phyloP scores from a whole-genome alignment of 1,140 invertebrate genomes.

The Cylas formicarius region DNA sequence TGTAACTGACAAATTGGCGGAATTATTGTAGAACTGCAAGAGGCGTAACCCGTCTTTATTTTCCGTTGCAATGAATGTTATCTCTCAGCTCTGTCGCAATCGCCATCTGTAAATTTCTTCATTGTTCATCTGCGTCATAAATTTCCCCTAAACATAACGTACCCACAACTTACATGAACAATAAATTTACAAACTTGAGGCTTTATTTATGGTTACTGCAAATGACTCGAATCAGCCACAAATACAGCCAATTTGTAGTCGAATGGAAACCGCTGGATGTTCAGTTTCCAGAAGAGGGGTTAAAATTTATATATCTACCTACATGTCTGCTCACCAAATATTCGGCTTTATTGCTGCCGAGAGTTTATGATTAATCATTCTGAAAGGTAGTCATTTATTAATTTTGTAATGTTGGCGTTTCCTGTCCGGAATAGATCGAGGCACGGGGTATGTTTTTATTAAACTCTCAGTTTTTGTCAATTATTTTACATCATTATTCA shows the following conservation, averaged over 20 bases:
- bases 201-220: neutral
- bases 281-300: slow-evolving; percentile 6
- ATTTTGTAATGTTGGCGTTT: too few species aligned
- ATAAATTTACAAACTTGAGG: neutral
- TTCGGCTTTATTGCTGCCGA: too few species aligned
- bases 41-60: slow-evolving; percentile 16
- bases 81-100: slow-evolving; percentile 29
- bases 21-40: slow-evolving; percentile 8
- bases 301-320: slow-evolving; percentile 24
- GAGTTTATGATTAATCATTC: too few species aligned
- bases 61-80: slow-evolving; percentile 33
- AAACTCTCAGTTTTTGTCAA: too few species aligned
- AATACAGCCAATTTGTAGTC: too few species aligned
- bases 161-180: slow-evolving; percentile 1
- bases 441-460: too few species aligned
- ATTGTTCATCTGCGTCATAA: slow-evolving; percentile 15
- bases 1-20: too few species aligned
- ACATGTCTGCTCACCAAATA: slow-evolving; percentile 23
- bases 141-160: slow-evolving; percentile 8
- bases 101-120: slow-evolving; percentile 25
- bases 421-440: too few species aligned
- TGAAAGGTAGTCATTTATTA: too few species aligned
- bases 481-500: too few species aligned
- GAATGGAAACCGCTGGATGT: neutral
- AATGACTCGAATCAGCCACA: too few species aligned